Evolutionary conservation across 2,113 vertebrate species (phyloP), one percentile per base, ranked within the genome.

Genomic region (Lasiurus cinereus): DNA sequence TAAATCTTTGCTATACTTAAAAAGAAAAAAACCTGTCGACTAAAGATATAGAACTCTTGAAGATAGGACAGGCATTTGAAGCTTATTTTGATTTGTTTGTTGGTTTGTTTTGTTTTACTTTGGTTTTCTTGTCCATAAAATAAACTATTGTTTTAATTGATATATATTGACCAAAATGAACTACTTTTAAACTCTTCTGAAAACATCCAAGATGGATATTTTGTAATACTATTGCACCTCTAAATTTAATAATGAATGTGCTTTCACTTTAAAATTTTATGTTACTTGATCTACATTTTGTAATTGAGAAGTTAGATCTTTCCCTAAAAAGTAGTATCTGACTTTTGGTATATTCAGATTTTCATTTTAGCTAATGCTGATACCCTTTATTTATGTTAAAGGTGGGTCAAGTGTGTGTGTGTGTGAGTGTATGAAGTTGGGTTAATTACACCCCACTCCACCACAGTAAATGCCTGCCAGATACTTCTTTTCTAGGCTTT

Each of bases 361-460:
- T 95, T 84, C 85, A 79, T 82, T 94, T 95, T 72, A 93, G 52
- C 19, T 86, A n/a, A 39, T 74, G 31, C 76, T 88, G 74, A 48
- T 50, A 39, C 16, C 31, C 39, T 76, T 62, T n/a, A 80, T 27
- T 73, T n/a, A 93, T 77, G 27, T 13, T 59, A 19, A 9, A 0
- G 0, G 85, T 89, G 56, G 22, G 13, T 66, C 86, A 85, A 66
- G 16, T 50, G 1, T 64, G 48, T 73, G 7, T 50, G 46, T 73
- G 5, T 33, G 24, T 36, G 3, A 74, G 8, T 22, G 1, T 73
- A 14, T 62, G 46, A 39, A 39, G 39, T 39, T 73, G 5, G 29
- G 27, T 39, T 2, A 83, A 6, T 22, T 1, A 67, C 13, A 27
- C 14, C 29, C n/a, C 8, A 62, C 21, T 33, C 15, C 50, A 27